phyloP scores from a whole-genome alignment of 2,888 invertebrate genomes.

The Platycheirus albimanus region DNA sequence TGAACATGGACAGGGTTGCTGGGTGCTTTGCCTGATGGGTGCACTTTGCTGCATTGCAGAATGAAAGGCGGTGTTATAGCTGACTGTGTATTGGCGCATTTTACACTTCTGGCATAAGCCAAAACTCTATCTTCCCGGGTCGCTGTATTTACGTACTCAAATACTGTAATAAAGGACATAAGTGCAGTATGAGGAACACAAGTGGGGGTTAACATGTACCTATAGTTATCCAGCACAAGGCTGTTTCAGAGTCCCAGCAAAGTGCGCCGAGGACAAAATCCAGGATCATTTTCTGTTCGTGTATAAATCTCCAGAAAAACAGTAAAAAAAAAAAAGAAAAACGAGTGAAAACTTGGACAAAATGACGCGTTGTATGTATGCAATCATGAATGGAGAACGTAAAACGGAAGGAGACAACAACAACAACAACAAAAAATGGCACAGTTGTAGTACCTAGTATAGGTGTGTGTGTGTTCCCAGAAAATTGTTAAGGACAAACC shows the following conservation, averaged over 20 bases:
- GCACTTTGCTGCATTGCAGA: constrained; percentile 68
- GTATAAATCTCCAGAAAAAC: constrained; percentile 21
- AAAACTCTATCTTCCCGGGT: constrained; percentile 35
- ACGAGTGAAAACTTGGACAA: constrained; percentile 14
- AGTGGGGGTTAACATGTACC: constrained; percentile 7
- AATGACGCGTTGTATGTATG: constrained; percentile 22
- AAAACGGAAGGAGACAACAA: neutral
- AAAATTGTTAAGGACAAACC: constrained; percentile 47
- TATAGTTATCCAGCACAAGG: constrained; percentile 42
- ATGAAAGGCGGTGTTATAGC: constrained; percentile 28
- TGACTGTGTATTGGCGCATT: constrained; percentile 32
- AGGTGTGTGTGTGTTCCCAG: constrained; percentile 34
- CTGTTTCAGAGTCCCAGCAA: neutral
- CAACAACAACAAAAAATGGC: constrained; percentile 5
- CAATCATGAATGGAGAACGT: constrained; percentile 21
- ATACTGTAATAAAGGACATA: constrained; percentile 65
- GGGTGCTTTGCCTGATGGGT: constrained; percentile 46
- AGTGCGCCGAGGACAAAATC: constrained; percentile 7
- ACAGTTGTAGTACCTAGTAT: no score
- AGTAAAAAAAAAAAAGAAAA: neutral
- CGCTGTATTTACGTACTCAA: constrained; percentile 65
- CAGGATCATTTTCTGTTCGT: constrained; percentile 12
- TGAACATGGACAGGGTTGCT: constrained; percentile 24
- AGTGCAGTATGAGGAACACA: constrained; percentile 44
- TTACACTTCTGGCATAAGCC: neutral